Evolutionary conservation across 2,113 vertebrate species (phyloP).

Genomic region (Macaca mulatta): DNA sequence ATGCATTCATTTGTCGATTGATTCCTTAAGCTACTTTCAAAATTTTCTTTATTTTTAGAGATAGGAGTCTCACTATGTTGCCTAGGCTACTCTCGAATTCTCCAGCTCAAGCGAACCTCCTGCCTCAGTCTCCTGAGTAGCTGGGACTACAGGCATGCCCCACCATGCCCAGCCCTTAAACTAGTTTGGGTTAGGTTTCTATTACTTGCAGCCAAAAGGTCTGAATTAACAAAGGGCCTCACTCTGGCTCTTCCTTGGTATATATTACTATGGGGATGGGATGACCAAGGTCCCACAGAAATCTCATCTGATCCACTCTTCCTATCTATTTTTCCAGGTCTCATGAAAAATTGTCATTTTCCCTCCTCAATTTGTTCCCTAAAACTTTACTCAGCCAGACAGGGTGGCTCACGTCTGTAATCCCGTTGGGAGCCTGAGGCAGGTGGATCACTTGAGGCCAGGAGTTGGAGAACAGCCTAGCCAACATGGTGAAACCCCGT

Average conservation of each 20-base stretch:
- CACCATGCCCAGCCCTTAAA: neutral
- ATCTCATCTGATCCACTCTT: neutral
- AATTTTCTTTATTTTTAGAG: no score
- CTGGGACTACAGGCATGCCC: no score
- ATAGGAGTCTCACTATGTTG: no score
- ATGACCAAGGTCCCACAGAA: neutral
- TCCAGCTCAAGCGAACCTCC: no score
- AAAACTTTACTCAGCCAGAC: neutral
- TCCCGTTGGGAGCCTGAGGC: no score
- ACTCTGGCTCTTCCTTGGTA: neutral
- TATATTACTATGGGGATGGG: neutral
- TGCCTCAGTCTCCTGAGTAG: no score
- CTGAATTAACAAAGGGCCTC: neutral
- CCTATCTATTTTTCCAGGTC: neutral
- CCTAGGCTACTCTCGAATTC: no score
- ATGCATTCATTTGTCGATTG: neutral
- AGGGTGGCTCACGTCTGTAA: no score
- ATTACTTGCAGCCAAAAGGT: neutral
- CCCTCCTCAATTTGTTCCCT: neutral
- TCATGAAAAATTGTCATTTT: neutral
- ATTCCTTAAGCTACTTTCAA: neutral
- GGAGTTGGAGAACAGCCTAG: no score
- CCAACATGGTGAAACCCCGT: no score
- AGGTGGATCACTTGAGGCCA: no score
- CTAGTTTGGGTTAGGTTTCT: neutral